A percentile compares a stretch with the other conserved stretches of the same genome.
Conservation (phyloP, 2,113 vertebrate genomes). For the Otolemur garnettii region DNA sequence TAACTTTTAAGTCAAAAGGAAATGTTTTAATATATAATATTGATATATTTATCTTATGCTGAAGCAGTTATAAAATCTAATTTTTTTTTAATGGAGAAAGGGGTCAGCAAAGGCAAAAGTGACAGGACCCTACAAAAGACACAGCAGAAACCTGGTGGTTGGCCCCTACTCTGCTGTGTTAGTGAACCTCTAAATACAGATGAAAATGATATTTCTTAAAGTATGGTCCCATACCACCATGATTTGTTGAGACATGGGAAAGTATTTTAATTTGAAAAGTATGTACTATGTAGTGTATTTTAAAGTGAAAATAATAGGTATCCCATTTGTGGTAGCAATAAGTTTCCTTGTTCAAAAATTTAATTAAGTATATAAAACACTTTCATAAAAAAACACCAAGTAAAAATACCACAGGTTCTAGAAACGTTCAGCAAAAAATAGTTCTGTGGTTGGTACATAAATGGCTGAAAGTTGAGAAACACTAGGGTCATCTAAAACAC, state of each 20-base stretch:
- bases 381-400: neutral
- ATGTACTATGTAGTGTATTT: neutral
- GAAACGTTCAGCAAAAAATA: neutral
- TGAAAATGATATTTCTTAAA: neutral
- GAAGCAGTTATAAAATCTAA: neutral
- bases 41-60: neutral
- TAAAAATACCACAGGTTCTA: neutral
- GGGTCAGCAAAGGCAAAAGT: neutral
- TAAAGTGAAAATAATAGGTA: slow-evolving; percentile 1
- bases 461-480: neutral
- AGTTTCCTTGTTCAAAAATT: slow-evolving; percentile 1
- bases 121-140: rapidly evolving
- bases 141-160: too few species aligned
- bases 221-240: neutral
- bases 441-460: neutral
- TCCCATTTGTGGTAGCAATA: neutral
- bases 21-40: neutral
- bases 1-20: slow-evolving; percentile 36
- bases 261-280: slow-evolving; percentile 26
- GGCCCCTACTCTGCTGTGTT: neutral
- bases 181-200: neutral
- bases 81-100: neutral
- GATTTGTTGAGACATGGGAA: neutral
- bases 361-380: neutral
- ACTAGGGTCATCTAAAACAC: neutral